phyloP scores from a whole-genome alignment of 2,888 invertebrate genomes.

The Sesamia inferens region DNA sequence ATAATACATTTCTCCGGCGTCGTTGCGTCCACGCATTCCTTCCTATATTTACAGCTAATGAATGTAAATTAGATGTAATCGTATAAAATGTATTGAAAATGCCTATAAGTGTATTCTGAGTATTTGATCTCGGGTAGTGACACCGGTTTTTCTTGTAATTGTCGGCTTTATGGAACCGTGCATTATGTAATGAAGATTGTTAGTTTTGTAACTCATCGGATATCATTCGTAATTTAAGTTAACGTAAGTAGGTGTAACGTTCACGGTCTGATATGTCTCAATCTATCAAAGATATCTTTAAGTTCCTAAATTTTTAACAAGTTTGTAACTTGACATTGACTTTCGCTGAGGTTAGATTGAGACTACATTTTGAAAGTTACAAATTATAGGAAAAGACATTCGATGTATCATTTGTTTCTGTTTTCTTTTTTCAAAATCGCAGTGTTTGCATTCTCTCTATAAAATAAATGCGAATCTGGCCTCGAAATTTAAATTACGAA shows the following conservation, averaged over 20 bases:
- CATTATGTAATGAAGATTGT: conserved; percentile 37
- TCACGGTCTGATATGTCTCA: too few species aligned
- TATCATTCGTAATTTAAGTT: neutral
- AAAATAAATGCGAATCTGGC: conserved; percentile 19
- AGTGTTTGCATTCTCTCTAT: neutral
- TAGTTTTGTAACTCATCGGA: conserved; percentile 17
- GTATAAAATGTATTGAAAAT: conserved; percentile 46
- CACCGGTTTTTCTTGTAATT: conserved; percentile 52
- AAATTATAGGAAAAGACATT: too few species aligned
- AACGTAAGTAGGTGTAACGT: too few species aligned
- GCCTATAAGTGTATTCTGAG: conserved; percentile 32
- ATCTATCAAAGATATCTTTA: too few species aligned
- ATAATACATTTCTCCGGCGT: conserved; percentile 61
- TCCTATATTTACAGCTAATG: conserved; percentile 49
- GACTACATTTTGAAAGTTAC: too few species aligned
- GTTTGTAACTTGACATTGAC: too few species aligned
- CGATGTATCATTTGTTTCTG: neutral
- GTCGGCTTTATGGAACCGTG: conserved; percentile 33
- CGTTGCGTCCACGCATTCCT: conserved; percentile 55
- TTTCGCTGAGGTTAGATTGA: too few species aligned
- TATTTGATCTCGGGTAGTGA: conserved; percentile 36
- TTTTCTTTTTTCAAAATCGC: conserved; percentile 7
- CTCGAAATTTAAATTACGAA: conserved; percentile 2
- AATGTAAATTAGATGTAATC: conserved; percentile 62
- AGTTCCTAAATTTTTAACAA: too few species aligned